These are phyloP conservation scores for Falco naumanni DNA, from an alignment of 2,797 vertebrate species.

Conservation along the genomic window DNA sequence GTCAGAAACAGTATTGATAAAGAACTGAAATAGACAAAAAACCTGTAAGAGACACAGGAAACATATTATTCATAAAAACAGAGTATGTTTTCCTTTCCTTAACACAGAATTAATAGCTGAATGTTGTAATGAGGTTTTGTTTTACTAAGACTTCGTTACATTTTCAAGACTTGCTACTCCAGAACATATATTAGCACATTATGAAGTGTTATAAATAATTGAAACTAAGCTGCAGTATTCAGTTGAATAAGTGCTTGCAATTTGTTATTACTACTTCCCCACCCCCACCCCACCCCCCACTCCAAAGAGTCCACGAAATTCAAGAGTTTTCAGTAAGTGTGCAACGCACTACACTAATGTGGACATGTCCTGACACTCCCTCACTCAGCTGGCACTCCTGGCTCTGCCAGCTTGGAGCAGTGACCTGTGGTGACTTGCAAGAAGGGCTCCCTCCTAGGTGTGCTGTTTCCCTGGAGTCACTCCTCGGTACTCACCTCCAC, in stretches of 20 bases:
- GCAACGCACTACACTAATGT: accelerated
- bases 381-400: not conserved
- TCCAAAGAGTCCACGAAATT: not conserved
- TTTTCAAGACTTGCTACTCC: constrained; percentile 35
- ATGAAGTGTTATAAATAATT: constrained; percentile 58
- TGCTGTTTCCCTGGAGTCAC: not conserved
- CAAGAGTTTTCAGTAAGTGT: not conserved
- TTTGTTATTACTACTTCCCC: not conserved
- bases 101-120: not conserved
- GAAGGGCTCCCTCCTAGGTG: not conserved
- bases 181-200: constrained; percentile 55
- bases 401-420: not conserved
- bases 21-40: not conserved
- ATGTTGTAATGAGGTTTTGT: constrained; percentile 29
- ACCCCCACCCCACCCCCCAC: not conserved
- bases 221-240: constrained; percentile 16
- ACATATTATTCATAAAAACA: not conserved
- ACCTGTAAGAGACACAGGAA: not conserved
- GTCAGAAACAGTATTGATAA: not conserved
- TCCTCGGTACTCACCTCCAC: accelerated
- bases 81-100: not conserved
- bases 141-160: constrained; percentile 38
- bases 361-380: not conserved
- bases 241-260: not conserved
- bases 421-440: not conserved